These are phyloP conservation scores for Paramormyrops hopkinsi DNA, from an alignment of 2,797 vertebrate genomes.

Conservation along the genomic window DNA sequence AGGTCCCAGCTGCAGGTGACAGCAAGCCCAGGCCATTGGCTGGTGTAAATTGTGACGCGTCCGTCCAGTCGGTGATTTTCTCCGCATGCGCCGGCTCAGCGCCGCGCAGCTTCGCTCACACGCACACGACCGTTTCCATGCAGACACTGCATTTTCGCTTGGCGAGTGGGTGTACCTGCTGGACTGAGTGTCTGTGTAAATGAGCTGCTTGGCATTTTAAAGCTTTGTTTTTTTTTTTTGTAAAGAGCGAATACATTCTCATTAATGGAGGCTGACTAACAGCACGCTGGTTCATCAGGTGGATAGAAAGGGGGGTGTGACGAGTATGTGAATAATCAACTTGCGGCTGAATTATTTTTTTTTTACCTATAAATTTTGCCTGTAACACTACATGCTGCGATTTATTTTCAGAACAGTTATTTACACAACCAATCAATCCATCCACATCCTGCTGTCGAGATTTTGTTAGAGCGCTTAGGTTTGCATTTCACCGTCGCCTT, in stretches of 20 bases:
- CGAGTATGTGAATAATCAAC: not conserved
- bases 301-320: not conserved
- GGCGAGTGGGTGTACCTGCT: not conserved
- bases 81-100: not conserved
- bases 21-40: not conserved
- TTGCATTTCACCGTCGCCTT: not conserved
- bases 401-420: not conserved
- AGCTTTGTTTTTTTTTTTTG: not conserved
- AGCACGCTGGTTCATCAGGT: not conserved
- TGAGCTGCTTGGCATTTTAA: constrained; percentile 9
- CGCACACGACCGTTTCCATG: not conserved
- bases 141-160: not conserved
- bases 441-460: not conserved
- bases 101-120: not conserved
- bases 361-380: not conserved
- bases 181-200: not conserved
- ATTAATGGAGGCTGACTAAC: constrained; percentile 6
- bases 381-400: not conserved
- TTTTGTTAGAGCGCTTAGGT: not conserved
- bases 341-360: not conserved
- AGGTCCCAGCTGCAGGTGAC: not conserved
- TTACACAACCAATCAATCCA: not conserved
- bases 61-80: not conserved
- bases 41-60: not conserved
- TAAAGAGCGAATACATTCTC: not conserved